phyloP scores from a whole-genome alignment of 2,113 vertebrate genomes.

The Bolborhynchus lineola region DNA sequence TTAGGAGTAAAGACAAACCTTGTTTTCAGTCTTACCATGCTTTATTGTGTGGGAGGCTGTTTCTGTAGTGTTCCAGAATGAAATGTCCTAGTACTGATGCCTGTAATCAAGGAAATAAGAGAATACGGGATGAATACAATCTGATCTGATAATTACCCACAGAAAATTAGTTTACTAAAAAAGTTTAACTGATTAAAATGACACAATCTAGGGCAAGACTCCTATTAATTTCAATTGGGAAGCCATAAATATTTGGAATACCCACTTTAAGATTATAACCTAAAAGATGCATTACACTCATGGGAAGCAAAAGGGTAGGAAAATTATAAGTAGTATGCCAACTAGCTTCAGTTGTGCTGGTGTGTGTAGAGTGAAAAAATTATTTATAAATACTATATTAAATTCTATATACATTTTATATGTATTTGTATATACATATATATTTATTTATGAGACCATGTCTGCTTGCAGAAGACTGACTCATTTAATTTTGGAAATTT shows the following conservation, averaged over 20 bases:
- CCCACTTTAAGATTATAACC: not conserved
- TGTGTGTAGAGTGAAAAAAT: not conserved
- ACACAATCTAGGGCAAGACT: not conserved
- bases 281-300: not conserved
- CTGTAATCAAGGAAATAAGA: slow-evolving; percentile 8
- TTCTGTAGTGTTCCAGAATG: slow-evolving; percentile 2
- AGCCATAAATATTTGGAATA: not conserved
- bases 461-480: not conserved
- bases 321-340: not conserved
- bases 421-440: not conserved
- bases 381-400: not conserved
- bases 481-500: slow-evolving; percentile 2
- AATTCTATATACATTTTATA: not conserved
- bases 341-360: not conserved
- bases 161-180: not conserved
- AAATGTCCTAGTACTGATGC: slow-evolving; percentile 15
- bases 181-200: not conserved
- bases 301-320: not conserved
- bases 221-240: not conserved
- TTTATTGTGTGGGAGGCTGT: not conserved
- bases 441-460: not conserved
- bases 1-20: slow-evolving; percentile 5
- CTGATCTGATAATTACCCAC: not conserved
- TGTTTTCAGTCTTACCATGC: not conserved
- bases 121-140: not conserved